Conservation (phyloP, 2,888 invertebrate genomes). For the Lochmaea crataegi region DNA sequence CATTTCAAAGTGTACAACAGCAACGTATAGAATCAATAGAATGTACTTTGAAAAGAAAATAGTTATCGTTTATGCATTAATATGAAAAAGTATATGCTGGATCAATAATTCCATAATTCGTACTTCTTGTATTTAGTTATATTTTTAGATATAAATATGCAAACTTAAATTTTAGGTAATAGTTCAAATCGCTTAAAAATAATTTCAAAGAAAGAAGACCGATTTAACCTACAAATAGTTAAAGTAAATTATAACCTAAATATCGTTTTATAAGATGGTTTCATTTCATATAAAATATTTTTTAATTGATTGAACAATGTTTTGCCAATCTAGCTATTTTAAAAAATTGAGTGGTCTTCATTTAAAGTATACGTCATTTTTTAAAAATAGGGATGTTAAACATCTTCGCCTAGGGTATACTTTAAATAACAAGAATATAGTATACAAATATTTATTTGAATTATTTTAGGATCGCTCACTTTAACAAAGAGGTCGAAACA, state of each 20-base stretch:
- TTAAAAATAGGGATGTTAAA: background rate
- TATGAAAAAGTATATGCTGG: too few species aligned
- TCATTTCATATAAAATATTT: conserved; percentile 1
- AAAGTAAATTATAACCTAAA: background rate
- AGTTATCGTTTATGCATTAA: too few species aligned
- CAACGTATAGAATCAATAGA: background rate
- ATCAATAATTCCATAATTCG: too few species aligned
- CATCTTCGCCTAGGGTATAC: background rate
- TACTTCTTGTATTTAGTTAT: too few species aligned
- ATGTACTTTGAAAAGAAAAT: background rate
- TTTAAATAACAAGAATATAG: background rate
- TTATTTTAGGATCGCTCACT: background rate
- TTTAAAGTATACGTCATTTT: background rate
- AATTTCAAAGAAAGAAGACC: too few species aligned
- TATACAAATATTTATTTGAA: background rate
- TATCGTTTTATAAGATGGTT: background rate
- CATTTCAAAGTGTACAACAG: too few species aligned
- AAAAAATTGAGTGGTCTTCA: conserved; percentile 5
- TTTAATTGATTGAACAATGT: background rate
- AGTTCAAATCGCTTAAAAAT: too few species aligned
- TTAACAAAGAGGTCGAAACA: background rate
- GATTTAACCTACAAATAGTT: too few species aligned
- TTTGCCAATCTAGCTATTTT: background rate
- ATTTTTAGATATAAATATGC: too few species aligned
- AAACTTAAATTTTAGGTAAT: too few species aligned